Conservation (phyloP, 2,113 vertebrate genomes). For the Gymnobelideus leadbeateri region DNA sequence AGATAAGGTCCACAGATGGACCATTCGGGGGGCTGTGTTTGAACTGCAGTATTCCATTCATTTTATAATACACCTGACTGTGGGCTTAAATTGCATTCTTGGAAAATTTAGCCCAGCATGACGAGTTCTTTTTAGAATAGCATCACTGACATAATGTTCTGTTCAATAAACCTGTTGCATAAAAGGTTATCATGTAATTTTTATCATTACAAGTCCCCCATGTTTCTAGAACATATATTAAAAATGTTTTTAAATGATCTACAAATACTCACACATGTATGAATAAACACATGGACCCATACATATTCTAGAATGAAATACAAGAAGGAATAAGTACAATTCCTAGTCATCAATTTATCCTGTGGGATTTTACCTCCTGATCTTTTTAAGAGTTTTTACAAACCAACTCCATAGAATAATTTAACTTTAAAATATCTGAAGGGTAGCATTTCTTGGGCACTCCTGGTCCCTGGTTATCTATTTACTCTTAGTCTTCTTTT, state of each 20-base stretch:
- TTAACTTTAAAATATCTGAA: neutral
- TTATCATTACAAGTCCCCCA: conserved; percentile 66
- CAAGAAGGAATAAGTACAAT: neutral
- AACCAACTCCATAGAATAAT: conserved; percentile 27
- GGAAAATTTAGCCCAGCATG: conserved; percentile 79
- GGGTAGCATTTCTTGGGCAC: neutral
- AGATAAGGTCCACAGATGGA: conserved; percentile 73
- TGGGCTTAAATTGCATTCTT: conserved; percentile 78
- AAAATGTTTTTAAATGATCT: conserved; percentile 44
- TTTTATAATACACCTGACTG: conserved; percentile 75
- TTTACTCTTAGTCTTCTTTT: neutral
- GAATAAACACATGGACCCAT: neutral
- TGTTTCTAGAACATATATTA: conserved; percentile 60
- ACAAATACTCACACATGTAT: neutral
- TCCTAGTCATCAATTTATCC: conserved; percentile 7
- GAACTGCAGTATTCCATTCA: conserved; percentile 66
- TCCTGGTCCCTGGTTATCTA: neutral
- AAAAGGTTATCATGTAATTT: conserved; percentile 74
- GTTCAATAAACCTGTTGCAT: conserved; percentile 70
- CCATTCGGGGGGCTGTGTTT: conserved; percentile 63
- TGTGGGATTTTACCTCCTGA: conserved; percentile 8
- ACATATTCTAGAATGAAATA: conserved; percentile 24
- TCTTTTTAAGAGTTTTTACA: conserved; percentile 43
- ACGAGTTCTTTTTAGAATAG: conserved; percentile 70
- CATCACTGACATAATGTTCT: conserved; percentile 66